Percentiles rank a stretch among this genome's conserved stretches.
These are phyloP conservation scores for Cryptus viduatorius DNA, from an alignment of 2,888 invertebrate species.

Conservation along the genomic window DNA sequence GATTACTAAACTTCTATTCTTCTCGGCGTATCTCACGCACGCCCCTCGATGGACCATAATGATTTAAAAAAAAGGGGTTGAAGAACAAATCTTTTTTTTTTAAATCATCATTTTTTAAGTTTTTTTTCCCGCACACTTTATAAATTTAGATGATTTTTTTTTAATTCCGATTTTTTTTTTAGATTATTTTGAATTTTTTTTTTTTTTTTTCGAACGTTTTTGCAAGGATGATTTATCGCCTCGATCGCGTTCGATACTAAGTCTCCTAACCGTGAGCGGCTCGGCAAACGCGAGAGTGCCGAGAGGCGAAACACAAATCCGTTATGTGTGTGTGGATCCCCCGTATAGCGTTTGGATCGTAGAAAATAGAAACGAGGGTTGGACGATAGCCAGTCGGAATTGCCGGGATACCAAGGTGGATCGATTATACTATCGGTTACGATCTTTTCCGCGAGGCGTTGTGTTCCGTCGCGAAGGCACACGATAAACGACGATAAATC, in stretches of 20 bases:
- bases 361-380: slow-evolving; percentile 80
- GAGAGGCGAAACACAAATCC: slow-evolving; percentile 47
- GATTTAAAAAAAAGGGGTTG: not conserved
- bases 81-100: not conserved
- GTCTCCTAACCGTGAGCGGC: slow-evolving; percentile 19
- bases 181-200: slow-evolving; percentile 3
- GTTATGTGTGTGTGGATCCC: slow-evolving; percentile 34
- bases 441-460: not conserved
- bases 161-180: not conserved
- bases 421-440: slow-evolving; percentile 45
- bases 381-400: slow-evolving; percentile 77
- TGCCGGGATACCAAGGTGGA: slow-evolving; percentile 53
- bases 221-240: slow-evolving; percentile 58
- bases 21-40: not conserved
- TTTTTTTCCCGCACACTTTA: not conserved
- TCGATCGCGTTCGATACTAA: slow-evolving; percentile 65
- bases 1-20: slow-evolving; percentile 29
- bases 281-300: slow-evolving; percentile 35
- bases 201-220: not conserved
- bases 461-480: not conserved
- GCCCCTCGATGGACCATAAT: not conserved
- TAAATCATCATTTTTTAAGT: not conserved
- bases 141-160: not conserved
- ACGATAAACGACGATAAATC: slow-evolving; percentile 3
- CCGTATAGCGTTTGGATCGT: slow-evolving; percentile 69